Evolutionary conservation across 2,888 invertebrate genomes (phyloP), one percentile per base, ranked within the genome.

Genomic region (Tiliacea aurago): DNA sequence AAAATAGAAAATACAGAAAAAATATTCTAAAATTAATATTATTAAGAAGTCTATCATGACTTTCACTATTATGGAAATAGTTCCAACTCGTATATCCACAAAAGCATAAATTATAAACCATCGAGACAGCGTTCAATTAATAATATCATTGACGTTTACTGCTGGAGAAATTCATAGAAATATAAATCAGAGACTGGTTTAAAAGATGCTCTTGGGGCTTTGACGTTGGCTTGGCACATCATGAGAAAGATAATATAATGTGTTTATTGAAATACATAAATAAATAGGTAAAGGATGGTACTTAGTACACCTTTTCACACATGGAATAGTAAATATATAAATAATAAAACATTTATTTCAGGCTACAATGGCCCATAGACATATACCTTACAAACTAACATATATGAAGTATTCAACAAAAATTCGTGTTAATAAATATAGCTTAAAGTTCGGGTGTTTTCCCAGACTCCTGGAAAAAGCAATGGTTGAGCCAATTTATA

Each of bases 51-150:
- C 49, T 69, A 76, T 76, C 66, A 55, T 64, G 63, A 84, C 89
- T 89, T 88, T 89, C 87, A 82, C 86, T 85, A 76, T 66, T 73
- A 74, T 76, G 70, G 65, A 73, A 72, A 77, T 73, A 76, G 37
- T 64, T 33, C 15, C 10, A 53, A 11, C n/a, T 33, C n/a, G 51
- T 70, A 61, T 62, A 62, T 63, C 43, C 28, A 56, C 75, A 76
- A 76, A 73, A 66, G 70, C 73, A 84, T 75, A 71, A 73, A 73
- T 73, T 84, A 84, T 76, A 53, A 75, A 45, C 37, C 45, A 65
- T 70, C 62, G 61, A 72, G 82, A 77, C 78, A 70, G 73, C 63
- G 65, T 56, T 84, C 81, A 59, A 80, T 84, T 80, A 66, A 83
- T 80, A 68, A 70, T 64, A 70, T 71, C 75, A 85, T 73, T 73